Base-by-base conservation (phyloP, 2,888 invertebrate genomes). In the Noctuana brunneofusca region DNA sequence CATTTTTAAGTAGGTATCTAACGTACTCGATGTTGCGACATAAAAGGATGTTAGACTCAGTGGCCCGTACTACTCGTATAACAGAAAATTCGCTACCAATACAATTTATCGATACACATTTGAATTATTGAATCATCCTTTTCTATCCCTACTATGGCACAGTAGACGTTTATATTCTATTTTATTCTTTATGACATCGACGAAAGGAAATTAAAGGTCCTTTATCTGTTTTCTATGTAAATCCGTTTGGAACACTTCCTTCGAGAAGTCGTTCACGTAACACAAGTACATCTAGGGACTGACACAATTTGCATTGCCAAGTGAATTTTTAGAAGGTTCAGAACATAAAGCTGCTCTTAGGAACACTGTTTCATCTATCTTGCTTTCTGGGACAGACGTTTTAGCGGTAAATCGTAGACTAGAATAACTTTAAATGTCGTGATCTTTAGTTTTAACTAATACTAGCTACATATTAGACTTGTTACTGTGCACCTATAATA, bases 191-290 rank as follows among this genome's bases (percentile, higher is more conserved):
- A 52, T 54, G 46, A 24, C 60, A 54, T 48, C 18, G 60, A 20
- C 24, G 55, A 49, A 54, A 62, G 60, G 54, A 62, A 62, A 62
- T 62, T 54, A 55, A 55, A 55, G 46, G 48, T 55, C 60, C 35
- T 62, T 60, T 55, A 62, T 62, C 24, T 54, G 48, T 62, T 62
- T 55, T 46, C 22, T 56, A 46, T 43, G 18, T 46, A 49, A 49
- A 49, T 49, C 49, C 49, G 2, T 49, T 49, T 27, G 49, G 57
- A 48, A 50, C 18, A 52, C 22, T 53, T 53, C 14, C 53, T 27
- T 54, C 16, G 46, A 54, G 54, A 60, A 32, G 18, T 16, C 32
- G 14, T 54, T 46, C 1, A 24, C 14, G 43, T 43, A 20, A 24
- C 16, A 41, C 11, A 43, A 27, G 18, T 18, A 30, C 30, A 11